Conservation (phyloP, 2,888 invertebrate species). For the Latrodectus elegans region DNA sequence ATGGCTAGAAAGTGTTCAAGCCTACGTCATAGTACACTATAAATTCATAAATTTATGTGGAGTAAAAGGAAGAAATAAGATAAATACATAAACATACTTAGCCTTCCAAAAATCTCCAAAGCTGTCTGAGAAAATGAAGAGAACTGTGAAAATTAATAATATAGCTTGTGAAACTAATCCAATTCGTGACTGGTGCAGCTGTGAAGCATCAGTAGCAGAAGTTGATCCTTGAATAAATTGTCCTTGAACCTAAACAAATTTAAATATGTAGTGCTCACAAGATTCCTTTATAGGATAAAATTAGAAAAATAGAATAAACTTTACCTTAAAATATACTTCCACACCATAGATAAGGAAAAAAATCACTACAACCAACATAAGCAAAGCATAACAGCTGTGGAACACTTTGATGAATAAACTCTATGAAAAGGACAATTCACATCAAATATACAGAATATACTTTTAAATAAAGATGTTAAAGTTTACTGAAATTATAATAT, state of each 20-base stretch:
- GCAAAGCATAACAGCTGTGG: constrained; percentile 93
- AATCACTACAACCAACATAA: constrained; percentile 90
- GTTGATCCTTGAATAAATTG: constrained; percentile 72
- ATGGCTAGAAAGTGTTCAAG: no score
- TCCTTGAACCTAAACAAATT: constrained; percentile 71
- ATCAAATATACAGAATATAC: no score
- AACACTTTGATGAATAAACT: constrained; percentile 89
- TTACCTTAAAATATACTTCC: constrained; percentile 93
- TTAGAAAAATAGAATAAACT: constrained; percentile 59
- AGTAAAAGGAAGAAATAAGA: not conserved
- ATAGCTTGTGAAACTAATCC: constrained; percentile 92
- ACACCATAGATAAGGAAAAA: constrained; percentile 96
- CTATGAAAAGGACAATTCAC: constrained; percentile 71
- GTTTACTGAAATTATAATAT: no score
- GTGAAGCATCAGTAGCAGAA: constrained; percentile 82
- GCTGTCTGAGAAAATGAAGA: constrained; percentile 92
- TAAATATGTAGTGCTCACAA: not conserved
- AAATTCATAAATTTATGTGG: no score
- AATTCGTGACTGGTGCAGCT: constrained; percentile 91
- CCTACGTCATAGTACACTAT: no score
- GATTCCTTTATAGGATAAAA: not conserved
- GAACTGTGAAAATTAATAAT: constrained; percentile 91
- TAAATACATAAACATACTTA: constrained; percentile 80
- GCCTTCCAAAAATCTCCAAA: constrained; percentile 94
- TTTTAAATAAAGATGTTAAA: no score